Evolutionary conservation across 2,888 invertebrate species (phyloP).

Genomic region (Idaea straminata): DNA sequence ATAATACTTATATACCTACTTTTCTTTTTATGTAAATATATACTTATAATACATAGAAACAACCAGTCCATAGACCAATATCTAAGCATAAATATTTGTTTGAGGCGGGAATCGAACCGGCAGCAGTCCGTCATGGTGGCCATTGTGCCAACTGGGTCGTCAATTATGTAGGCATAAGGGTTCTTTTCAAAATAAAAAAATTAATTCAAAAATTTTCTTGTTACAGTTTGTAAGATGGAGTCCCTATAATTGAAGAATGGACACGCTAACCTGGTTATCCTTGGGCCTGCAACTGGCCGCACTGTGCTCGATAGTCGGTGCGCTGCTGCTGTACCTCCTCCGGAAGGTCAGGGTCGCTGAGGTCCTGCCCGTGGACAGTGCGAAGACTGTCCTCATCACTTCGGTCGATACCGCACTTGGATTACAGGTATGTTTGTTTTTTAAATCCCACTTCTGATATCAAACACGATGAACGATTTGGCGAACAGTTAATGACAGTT

Average conservation of each 20-base stretch:
- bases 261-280: slow-evolving; percentile 89
- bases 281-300: slow-evolving; percentile 90
- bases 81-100: no score
- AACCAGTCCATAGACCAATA: no score
- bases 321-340: slow-evolving; percentile 87
- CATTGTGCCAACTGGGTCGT: no score
- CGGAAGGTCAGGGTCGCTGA: slow-evolving; percentile 85
- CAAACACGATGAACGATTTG: neutral
- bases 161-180: no score
- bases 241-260: slow-evolving; percentile 78
- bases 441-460: neutral
- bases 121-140: no score
- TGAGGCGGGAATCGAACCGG: no score
- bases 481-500: neutral
- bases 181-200: neutral
- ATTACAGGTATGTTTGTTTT: slow-evolving; percentile 79
- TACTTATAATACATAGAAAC: no score
- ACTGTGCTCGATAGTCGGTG: slow-evolving; percentile 90
- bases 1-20: no score
- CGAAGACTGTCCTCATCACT: slow-evolving; percentile 88
- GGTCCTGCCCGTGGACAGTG: slow-evolving; percentile 81
- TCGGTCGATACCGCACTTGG: slow-evolving; percentile 90
- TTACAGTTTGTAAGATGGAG: slow-evolving; percentile 62
- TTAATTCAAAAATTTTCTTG: slow-evolving; percentile 26
- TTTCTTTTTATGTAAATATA: no score